Conservation (phyloP, 2,888 invertebrate genomes). For the Tetranychus piercei region DNA sequence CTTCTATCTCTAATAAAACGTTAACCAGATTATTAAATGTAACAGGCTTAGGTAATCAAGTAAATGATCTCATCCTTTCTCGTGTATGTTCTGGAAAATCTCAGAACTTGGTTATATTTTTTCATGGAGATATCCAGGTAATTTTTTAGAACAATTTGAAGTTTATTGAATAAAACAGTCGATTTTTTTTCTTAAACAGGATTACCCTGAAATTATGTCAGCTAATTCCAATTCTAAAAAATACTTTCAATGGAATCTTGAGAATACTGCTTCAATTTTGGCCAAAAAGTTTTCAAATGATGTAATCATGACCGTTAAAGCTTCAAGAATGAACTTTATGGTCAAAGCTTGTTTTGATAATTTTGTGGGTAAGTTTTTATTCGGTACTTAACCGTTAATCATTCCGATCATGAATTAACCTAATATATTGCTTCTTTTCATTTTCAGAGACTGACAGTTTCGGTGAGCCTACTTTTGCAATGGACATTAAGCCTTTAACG, state of each 20-base stretch:
- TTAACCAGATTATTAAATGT: not conserved
- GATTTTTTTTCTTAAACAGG: slow-evolving; percentile 37
- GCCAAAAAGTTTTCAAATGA: slow-evolving; percentile 47
- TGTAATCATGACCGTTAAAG: not conserved
- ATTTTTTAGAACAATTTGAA: slow-evolving; percentile 25
- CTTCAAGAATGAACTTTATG: not conserved
- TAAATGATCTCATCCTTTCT: not conserved
- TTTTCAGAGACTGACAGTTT: not conserved
- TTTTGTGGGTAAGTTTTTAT: not conserved
- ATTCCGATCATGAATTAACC: not conserved
- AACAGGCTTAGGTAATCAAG: not conserved
- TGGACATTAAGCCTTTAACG: not conserved
- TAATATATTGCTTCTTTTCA: not conserved
- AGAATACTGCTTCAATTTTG: slow-evolving; percentile 51
- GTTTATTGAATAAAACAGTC: not conserved
- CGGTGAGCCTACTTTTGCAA: not conserved
- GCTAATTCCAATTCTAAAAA: slow-evolving; percentile 52
- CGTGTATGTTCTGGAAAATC: not conserved
- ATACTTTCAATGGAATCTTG: slow-evolving; percentile 60
- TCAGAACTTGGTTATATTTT: not conserved
- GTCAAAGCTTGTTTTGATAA: not conserved
- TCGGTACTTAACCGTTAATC: not conserved
- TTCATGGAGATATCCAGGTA: slow-evolving; percentile 9
- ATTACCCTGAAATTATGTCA: slow-evolving; percentile 65
- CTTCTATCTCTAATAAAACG: not conserved